Conservation (phyloP, 2,797 vertebrate genomes). For the Centroberyx gerrardi region DNA sequence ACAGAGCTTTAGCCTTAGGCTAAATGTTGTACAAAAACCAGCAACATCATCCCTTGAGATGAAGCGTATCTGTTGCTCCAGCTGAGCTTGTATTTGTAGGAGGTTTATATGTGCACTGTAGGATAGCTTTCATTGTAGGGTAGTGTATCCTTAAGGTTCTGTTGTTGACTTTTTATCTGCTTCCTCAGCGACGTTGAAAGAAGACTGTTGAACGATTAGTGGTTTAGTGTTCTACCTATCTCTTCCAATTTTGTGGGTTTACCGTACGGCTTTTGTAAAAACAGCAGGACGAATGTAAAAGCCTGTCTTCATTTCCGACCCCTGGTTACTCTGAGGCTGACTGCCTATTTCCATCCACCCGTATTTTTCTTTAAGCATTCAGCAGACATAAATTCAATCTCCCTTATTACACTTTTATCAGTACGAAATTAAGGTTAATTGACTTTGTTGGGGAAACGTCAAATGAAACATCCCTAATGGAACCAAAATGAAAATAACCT, state of each 20-base stretch:
- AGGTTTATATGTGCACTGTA: constrained; percentile 80
- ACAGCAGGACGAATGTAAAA: constrained; percentile 55
- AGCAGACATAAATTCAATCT: constrained; percentile 77
- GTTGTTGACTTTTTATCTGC: constrained; percentile 75
- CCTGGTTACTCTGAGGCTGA: constrained; percentile 18
- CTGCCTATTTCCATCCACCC: constrained; percentile 49
- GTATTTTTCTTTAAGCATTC: constrained; percentile 70
- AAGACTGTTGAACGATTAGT: constrained; percentile 67
- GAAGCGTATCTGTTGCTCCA: constrained; percentile 83
- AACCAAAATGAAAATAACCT: constrained; percentile 88
- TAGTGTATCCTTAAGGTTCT: constrained; percentile 79
- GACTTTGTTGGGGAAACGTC: constrained; percentile 83
- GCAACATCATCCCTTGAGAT: constrained; percentile 84
- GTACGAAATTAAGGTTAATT: constrained; percentile 85
- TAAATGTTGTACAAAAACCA: constrained; percentile 86
- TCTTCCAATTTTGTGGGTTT: constrained; percentile 66
- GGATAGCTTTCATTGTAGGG: constrained; percentile 78
- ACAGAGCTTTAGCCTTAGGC: constrained; percentile 83
- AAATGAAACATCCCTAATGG: constrained; percentile 81
- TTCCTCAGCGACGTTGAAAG: constrained; percentile 56
- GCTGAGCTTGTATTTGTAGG: constrained; percentile 84
- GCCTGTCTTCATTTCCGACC: constrained; percentile 59
- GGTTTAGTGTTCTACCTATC: constrained; percentile 65
- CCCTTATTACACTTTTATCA: constrained; percentile 81
- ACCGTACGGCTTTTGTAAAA: constrained; percentile 61